phyloP scores from a whole-genome alignment of 2,797 vertebrate genomes.

The Hypotaenidia philippensis region DNA sequence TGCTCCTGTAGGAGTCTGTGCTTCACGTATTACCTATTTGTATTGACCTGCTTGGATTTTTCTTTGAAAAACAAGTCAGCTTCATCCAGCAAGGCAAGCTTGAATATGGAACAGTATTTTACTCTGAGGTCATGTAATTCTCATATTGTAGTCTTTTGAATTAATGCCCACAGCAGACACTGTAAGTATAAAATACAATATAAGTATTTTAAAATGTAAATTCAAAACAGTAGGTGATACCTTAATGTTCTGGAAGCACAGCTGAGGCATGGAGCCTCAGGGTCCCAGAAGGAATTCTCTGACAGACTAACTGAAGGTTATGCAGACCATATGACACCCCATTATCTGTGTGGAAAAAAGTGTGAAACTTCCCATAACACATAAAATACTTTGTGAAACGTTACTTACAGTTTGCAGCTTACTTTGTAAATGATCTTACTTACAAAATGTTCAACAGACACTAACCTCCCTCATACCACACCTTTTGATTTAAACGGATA shows the following conservation, averaged over 20 bases:
- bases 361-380: neutral
- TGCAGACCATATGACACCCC: neutral
- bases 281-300: neutral
- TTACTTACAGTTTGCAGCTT: neutral
- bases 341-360: neutral
- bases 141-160: neutral
- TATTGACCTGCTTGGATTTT: neutral
- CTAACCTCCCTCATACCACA: neutral
- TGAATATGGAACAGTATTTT: neutral
- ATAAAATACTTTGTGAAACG: neutral
- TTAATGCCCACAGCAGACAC: neutral
- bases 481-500: neutral
- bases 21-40: neutral
- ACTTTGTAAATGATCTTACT: neutral
- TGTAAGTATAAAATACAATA: neutral
- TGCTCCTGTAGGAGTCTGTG: neutral
- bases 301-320: neutral
- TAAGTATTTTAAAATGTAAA: neutral
- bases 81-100: neutral
- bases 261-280: rapidly evolving
- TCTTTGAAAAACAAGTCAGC: neutral
- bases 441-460: neutral
- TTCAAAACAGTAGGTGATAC: neutral
- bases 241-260: neutral
- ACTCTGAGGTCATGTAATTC: neutral